Evolutionary conservation across 2,113 vertebrate species (phyloP).

Genomic region (Pantherophis guttatus): DNA sequence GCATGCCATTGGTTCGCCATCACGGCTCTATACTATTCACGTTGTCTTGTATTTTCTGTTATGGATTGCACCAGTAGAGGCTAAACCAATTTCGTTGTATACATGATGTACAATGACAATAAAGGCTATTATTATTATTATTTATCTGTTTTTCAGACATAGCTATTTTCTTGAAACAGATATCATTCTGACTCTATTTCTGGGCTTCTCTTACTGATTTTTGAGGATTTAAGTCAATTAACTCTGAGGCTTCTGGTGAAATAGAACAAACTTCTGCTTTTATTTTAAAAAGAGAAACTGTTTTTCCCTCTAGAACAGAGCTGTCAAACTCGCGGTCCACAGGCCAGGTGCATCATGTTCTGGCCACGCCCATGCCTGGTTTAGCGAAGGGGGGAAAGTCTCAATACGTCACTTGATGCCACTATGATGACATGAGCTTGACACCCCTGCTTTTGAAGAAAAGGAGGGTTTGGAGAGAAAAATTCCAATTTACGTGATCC

Average conservation of each 20-base stretch:
- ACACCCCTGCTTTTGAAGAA: background rate
- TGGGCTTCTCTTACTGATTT: background rate
- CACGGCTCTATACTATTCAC: no score
- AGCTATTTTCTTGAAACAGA: background rate
- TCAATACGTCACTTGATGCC: no score
- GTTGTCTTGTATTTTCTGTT: no score
- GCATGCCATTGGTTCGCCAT: no score
- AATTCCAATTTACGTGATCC: background rate
- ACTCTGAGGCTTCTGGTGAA: background rate
- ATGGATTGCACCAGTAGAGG: no score
- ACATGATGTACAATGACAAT: no score
- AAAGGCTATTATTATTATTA: no score
- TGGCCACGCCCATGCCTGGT: no score
- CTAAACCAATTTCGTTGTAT: no score
- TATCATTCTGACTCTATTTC: background rate
- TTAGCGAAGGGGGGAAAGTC: no score
- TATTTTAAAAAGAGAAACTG: background rate
- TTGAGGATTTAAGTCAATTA: background rate
- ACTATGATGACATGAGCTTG: no score
- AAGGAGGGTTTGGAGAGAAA: background rate
- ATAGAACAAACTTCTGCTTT: background rate
- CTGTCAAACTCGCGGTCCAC: no score
- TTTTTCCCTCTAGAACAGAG: background rate
- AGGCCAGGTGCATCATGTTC: accelerated
- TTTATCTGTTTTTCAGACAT: background rate